Evolutionary conservation across 1,140 invertebrate species (phyloP).

Genomic region (Caenorhabditis tropicalis): DNA sequence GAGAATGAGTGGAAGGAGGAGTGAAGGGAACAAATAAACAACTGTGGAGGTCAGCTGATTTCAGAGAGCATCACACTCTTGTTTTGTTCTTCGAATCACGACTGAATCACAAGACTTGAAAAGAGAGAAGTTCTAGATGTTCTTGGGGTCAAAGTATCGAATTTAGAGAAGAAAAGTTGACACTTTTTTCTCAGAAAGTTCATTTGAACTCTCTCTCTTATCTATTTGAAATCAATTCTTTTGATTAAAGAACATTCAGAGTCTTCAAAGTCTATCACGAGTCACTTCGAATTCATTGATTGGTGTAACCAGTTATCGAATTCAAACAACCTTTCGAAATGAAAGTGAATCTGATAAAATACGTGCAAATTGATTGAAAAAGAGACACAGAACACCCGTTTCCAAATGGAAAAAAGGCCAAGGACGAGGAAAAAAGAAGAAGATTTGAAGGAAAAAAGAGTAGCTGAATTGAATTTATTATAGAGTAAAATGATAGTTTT

Average conservation of each 20-base stretch:
- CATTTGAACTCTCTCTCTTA: no score
- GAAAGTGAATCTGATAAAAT: constrained; percentile 11
- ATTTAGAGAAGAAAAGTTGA: not conserved
- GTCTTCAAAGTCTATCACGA: no score
- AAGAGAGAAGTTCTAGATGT: not conserved
- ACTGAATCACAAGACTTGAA: not conserved
- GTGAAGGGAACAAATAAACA: constrained; percentile 35
- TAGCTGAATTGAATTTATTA: not conserved
- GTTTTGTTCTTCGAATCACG: not conserved
- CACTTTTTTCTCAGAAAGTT: no score
- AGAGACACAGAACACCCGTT: not conserved
- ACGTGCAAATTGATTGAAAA: not conserved
- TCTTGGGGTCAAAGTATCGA: not conserved
- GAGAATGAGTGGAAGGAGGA: not conserved
- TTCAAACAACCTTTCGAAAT: not conserved
- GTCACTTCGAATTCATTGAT: no score
- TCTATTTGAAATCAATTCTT: no score
- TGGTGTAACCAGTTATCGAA: not conserved
- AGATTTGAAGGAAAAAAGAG: not conserved
- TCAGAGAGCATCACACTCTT: constrained; percentile 18
- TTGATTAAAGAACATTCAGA: no score
- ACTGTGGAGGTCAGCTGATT: constrained; percentile 30
- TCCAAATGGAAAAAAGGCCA: not conserved
- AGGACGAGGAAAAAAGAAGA: not conserved
- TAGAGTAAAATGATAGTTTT: no score